phyloP scores from a whole-genome alignment of 1,140 invertebrate species.

The Panagrolaimus sp. region DNA sequence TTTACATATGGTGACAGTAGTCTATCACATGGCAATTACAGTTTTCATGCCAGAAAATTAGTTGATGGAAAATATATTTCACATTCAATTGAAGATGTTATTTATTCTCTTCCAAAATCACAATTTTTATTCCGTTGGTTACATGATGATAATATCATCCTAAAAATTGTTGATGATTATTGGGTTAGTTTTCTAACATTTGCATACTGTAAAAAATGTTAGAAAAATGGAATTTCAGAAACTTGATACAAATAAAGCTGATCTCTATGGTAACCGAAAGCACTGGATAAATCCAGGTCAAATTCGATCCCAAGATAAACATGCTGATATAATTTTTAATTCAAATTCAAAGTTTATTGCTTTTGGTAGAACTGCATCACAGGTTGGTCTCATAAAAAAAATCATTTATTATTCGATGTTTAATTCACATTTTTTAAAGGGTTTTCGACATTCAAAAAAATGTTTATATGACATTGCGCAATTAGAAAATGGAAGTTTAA shows the following conservation, averaged over 20 bases:
- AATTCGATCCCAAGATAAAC: no score
- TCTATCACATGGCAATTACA: neutral
- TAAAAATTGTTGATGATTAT: neutral
- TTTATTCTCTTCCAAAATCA: neutral
- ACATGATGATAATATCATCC: constrained; percentile 4
- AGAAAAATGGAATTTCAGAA: neutral
- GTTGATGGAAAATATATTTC: neutral
- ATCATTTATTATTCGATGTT: no score
- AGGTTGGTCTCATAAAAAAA: no score
- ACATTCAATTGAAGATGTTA: constrained; percentile 8
- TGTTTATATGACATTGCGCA: constrained; percentile 2
- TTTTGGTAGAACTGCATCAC: no score
- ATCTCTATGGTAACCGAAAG: no score
- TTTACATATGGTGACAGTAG: constrained; percentile 12
- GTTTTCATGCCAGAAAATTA: constrained; percentile 2
- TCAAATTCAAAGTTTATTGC: no score
- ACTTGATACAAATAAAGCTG: constrained; percentile 3
- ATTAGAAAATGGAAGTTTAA: constrained; percentile 7
- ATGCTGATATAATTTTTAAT: no score
- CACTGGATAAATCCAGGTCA: no score
- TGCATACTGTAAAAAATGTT: neutral
- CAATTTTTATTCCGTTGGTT: constrained; percentile 1
- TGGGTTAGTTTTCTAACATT: neutral
- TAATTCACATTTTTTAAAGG: neutral
- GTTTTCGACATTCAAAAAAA: constrained; percentile 14